Evolutionary conservation across 2,113 vertebrate genomes (phyloP), one percentile per base, ranked within the genome.

Genomic region (Hemiscyllium ocellatum): DNA sequence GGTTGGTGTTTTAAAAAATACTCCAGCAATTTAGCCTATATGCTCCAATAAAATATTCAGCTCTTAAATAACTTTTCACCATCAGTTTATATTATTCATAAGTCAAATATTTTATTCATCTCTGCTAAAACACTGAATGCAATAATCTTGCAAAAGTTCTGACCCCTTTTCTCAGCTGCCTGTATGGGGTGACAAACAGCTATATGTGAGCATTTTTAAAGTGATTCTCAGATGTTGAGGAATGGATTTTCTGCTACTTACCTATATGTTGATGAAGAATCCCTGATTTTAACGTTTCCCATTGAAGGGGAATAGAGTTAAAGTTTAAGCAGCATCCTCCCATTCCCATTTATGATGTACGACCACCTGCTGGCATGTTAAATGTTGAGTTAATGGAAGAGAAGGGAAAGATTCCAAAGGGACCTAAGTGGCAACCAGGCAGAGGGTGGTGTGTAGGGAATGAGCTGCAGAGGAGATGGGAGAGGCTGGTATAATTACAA

Each of bases 51-150:
- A 93, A 93, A 68, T 93, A 93, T 93, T 93, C 89, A 93, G 89
- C 89, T 65, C n/a, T 66, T 93, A 93, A 93, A 93, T 93, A 93
- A 93, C 89, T 66, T 93, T 93, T 65, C 89, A 93, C 15, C 56
- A 61, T 65, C n/a, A 37, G 61, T 20, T 93, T 93, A 37, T n/a
- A 93, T 93, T 93, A 93, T 93, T 93, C 66, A 93, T 93, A 91
- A 91, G 33, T 93, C 89, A 93, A 93, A 93, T 93, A 93, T 93
- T 93, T 93, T 93, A 93, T 93, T 93, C 89, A 93, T 93, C 33
- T 61, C 89, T 93, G 89, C 61, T 93, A 93, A 93, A 90, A 90
- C 52, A 61, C 52, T 56, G 61, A 93, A 93, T 93, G 89, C n/a
- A 93, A n/a, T 93, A 93, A 93, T 68, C 89, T 93, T 93, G 65